phyloP scores from a whole-genome alignment of 2,797 vertebrate species.

The Rousettus madagascariensis region DNA sequence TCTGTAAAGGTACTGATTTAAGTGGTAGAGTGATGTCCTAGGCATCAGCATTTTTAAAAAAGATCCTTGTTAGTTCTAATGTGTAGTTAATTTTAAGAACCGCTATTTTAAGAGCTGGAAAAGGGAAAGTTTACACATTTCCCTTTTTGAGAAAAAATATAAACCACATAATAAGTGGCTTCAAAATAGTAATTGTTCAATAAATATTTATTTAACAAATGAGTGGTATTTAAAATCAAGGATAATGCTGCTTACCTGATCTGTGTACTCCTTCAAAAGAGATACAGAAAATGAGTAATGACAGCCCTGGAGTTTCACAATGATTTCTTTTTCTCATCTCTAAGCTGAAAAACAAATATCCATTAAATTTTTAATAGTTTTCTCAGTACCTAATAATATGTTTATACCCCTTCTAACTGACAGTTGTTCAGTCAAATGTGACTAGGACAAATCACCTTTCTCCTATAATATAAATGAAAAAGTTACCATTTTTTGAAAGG shows the following conservation, averaged over 20 bases:
- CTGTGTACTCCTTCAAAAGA: neutral
- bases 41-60: neutral
- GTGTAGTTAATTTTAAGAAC: neutral
- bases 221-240: neutral
- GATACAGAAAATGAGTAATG: neutral
- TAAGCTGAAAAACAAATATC: neutral
- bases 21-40: neutral
- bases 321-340: neutral
- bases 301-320: neutral
- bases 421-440: neutral
- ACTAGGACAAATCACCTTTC: neutral
- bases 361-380: neutral
- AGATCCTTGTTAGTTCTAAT: neutral
- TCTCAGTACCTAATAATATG: neutral
- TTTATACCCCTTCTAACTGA: neutral
- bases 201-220: neutral
- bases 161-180: neutral
- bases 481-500: neutral
- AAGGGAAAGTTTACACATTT: neutral
- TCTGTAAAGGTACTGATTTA: neutral
- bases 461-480: neutral
- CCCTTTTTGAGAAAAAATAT: neutral
- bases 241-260: neutral
- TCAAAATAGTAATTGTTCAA: neutral
- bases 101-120: neutral